Evolutionary conservation across 2,888 invertebrate species (phyloP), one percentile per base, ranked within the genome.

Genomic region (Andrena praecox): DNA sequence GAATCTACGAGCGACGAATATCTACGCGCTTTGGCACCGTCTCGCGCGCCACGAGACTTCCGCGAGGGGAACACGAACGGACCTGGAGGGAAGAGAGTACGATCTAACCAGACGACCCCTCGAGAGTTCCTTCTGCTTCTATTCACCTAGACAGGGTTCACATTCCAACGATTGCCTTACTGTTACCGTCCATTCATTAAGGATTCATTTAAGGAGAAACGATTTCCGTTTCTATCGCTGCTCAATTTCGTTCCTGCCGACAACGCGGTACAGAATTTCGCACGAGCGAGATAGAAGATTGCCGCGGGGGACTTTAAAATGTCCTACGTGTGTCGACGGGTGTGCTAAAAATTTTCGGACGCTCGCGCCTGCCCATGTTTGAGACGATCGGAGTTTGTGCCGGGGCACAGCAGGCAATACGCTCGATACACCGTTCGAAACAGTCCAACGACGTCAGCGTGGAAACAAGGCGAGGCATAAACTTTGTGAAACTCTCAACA

Each of bases 1-100:
- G 80, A 20, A 81, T 85, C 89, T 86, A 89, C 56, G 54, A 70
- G 66, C 71, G 70, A 86, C 78, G 77, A 80, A 84, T 68, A 78
- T 78, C 70, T 72, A 82, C 76, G 81, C 82, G 82, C 83, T 89
- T 90, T 90, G 90, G 89, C 90, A 90, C 90, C 87, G 76, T 86
- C 88, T 87, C 86, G 85, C 78, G 66, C 68, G 54, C 69, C 68
- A 77, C 73, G 78, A 79, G 78, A 83, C 71, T 77, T 71, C 48
- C 56, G 63, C 52, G 62, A 16, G 71, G 27, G 56, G 33, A 80
- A 62, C 42, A 42, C 35, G 54, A 68, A 74, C 50, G 54, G 67
- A 63, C 50, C 74, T 42, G 64, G 72, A 69, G 60, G 76, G 76
- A 72, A 72, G 68, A 72, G 63, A 71, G 59, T 50, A 54, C 52